Evolutionary conservation across 2,888 invertebrate species (phyloP).

Genomic region (Epistrophella euchroma): DNA sequence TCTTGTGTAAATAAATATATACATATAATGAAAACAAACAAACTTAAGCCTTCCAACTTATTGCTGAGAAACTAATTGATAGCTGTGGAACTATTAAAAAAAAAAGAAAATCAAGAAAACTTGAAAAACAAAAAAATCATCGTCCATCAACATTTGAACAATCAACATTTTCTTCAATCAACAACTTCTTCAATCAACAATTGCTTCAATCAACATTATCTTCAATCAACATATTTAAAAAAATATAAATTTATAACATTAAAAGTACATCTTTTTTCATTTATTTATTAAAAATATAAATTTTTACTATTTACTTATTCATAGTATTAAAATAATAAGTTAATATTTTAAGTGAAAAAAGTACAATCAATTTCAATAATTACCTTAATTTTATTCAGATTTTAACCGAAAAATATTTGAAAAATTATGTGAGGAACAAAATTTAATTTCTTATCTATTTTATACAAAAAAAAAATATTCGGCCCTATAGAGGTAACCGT

Average conservation of each 20-base stretch:
- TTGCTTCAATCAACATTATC: slow-evolving; percentile 15
- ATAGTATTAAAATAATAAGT: not conserved
- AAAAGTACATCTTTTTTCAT: not conserved
- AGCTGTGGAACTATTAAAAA: too few relatives aligned
- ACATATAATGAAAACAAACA: too few relatives aligned
- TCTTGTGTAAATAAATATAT: too few relatives aligned
- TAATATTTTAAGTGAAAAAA: not conserved
- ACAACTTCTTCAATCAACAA: slow-evolving; percentile 20
- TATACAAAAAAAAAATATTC: too few relatives aligned
- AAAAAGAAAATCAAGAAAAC: too few relatives aligned
- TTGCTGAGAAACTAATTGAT: too few relatives aligned
- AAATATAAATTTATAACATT: not conserved
- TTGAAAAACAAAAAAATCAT: too few relatives aligned
- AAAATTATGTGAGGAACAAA: not conserved
- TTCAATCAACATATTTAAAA: slow-evolving; percentile 17
- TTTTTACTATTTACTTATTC: not conserved
- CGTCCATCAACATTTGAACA: too few relatives aligned
- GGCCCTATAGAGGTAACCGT: too few relatives aligned
- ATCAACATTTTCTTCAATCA: slow-evolving; percentile 35
- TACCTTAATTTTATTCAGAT: not conserved
- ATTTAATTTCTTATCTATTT: not conserved
- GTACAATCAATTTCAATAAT: too few relatives aligned
- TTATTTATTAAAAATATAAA: not conserved
- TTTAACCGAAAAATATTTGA: not conserved
- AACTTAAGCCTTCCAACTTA: too few relatives aligned